Percentiles rank a stretch among this genome's conserved stretches.
phyloP scores from a whole-genome alignment of 37 sponge, comb jelly and placozoan species.

The Bolinopsis microptera region DNA sequence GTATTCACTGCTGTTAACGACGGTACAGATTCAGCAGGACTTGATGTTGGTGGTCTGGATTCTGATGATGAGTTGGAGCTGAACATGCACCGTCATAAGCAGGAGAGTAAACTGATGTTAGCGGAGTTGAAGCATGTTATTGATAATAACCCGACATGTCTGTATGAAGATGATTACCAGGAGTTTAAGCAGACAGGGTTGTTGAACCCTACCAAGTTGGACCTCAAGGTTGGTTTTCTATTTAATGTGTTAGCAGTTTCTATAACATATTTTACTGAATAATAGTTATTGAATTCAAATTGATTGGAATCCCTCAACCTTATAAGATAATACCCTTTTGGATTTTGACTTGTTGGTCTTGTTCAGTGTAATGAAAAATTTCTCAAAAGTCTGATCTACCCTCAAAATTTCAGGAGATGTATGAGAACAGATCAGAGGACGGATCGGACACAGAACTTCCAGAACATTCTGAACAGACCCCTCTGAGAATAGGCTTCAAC shows the following conservation, averaged over 20 bases:
- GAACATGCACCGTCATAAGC: background rate
- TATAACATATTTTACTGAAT: too few species aligned
- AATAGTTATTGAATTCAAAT: too few species aligned
- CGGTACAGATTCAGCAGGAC: background rate
- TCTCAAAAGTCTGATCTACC: too few species aligned
- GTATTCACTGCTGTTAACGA: constrained; percentile 19
- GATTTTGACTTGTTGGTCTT: too few species aligned
- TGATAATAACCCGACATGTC: constrained; percentile 21
- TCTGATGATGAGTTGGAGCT: constrained; percentile 53
- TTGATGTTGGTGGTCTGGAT: background rate
- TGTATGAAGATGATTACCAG: constrained; percentile 42
- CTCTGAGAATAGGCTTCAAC: constrained; percentile 17
- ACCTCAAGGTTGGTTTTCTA: background rate
- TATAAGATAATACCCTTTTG: too few species aligned
- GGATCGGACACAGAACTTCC: background rate
- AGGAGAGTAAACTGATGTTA: constrained; percentile 43
- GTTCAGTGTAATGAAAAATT: too few species aligned
- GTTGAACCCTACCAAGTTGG: constrained; percentile 17
- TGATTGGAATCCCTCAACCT: too few species aligned
- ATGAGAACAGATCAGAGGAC: background rate
- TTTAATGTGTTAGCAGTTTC: background rate
- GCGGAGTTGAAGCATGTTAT: constrained; percentile 39
- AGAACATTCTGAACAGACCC: background rate
- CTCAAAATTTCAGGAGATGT: constrained; percentile 41
- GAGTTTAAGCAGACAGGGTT: constrained; percentile 53